A percentile compares a stretch with the other conserved stretches of the same genome.
Evolutionary conservation across 92 coral and sea anemone species (phyloP).

Genomic region (Epizoanthus rinbou): DNA sequence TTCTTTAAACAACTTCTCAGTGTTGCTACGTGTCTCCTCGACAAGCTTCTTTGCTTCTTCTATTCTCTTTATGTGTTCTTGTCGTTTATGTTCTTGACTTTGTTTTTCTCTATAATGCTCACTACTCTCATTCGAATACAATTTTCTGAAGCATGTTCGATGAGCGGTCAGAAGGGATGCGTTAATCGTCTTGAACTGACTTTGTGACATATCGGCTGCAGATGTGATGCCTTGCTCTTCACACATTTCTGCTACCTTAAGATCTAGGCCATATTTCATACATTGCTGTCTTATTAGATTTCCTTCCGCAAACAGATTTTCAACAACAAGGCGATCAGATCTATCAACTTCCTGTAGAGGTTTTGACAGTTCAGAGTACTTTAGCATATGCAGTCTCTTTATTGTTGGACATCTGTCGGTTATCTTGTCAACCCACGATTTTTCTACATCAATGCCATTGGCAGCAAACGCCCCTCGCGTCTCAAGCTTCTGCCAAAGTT

Average conservation of each 20-base stretch:
- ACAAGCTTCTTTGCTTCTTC: conserved; percentile 13
- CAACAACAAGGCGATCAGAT: neutral
- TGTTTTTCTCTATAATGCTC: neutral
- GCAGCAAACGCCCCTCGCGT: conserved; percentile 19
- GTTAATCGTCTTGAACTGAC: neutral
- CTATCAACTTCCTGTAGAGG: neutral
- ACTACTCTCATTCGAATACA: conserved; percentile 7
- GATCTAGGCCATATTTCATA: conserved; percentile 10
- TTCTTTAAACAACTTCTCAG: neutral
- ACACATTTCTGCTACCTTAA: neutral
- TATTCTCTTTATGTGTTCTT: neutral
- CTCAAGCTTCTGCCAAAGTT: conserved; percentile 7
- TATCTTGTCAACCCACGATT: neutral
- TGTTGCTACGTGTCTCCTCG: neutral
- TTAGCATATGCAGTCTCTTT: neutral
- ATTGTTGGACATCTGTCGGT: neutral
- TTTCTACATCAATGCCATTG: neutral
- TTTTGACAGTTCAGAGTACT: neutral
- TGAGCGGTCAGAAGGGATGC: neutral
- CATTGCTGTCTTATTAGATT: conserved; percentile 10
- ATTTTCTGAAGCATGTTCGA: neutral
- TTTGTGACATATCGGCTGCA: conserved; percentile 2
- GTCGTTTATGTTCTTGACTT: neutral
- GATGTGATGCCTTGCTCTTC: conserved; percentile 1
- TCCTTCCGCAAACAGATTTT: conserved; percentile 20